Base-by-base conservation (phyloP, 1,140 invertebrate genomes). In the Pemphigus obesinymphae region DNA sequence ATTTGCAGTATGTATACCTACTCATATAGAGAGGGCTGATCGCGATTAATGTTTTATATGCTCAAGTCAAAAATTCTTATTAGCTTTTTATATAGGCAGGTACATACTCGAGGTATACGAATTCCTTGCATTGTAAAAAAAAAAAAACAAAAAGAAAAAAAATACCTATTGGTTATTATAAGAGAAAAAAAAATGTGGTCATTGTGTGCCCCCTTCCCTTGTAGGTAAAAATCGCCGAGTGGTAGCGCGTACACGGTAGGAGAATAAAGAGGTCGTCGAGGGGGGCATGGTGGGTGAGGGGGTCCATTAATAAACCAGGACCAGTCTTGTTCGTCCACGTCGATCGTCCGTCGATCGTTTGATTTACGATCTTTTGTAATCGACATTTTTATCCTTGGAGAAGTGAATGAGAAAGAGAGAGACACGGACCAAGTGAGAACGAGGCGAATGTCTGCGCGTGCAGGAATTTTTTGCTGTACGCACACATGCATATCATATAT, bases 361-460 rank as follows among this genome's bases (percentile, higher is more conserved):
- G 75, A 80, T 80, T 80, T 80, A 80, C 53, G 75, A 80, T 80
- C 75, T 80, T 80, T 80, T 80, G 75, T 80, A 80, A 61, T 80
- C 53, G 75, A 80, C 75, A 61, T 80, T 53, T 76, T 80, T 80
- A 80, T 80, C 75, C 75, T 80, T 61, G 53, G 53, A 58, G 75
- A 5, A 55, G 34, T 29, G 75, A 43, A 17, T 23, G 75, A 40
- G 75, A 58, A n/a, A n/a, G 48, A 76, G 48, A 5, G 45, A 29
- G 23, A 73, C 11, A 45, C n/a, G 20, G 26, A 72, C 26, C 7
- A 48, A 72, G 70, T 31, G 75, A 80, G 53, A 61, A 80, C 34
- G 37, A 61, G 34, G 73, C 75, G 75, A 80, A 80, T 43, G 75
- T 80, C 75, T 80, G 75, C 75, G 75, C 75, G 75, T 80, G 75